Evolutionary conservation across 2,888 invertebrate species (phyloP), one percentile per base, ranked within the genome.

Genomic region (Ectobius pallidus): DNA sequence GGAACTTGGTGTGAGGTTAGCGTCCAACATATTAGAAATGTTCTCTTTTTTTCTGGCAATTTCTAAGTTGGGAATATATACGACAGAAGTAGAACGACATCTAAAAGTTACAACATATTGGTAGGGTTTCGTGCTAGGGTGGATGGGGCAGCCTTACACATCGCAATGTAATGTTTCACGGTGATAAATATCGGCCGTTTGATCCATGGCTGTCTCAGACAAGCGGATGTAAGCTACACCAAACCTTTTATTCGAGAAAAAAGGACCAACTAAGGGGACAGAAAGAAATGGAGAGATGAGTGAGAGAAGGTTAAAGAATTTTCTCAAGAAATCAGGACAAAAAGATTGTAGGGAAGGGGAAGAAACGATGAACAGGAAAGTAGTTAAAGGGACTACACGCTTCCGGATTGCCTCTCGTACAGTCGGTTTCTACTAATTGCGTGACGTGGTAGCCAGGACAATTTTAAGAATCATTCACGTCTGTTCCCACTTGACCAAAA

Each of bases 131-230:
- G 22, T 25, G 27, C 58, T 58, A n/a, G 22, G 58, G 58, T 27
- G 25, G 25, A 58, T 58, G 25, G 58, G 58, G n/a, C n/a, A n/a
- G n/a, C n/a, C n/a, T 58, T 58, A 58, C 58, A 58, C 25, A 58
- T 58, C 58, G 58, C n/a, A n/a, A n/a, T n/a, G n/a, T n/a, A n/a
- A n/a, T n/a, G n/a, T n/a, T n/a, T n/a, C n/a, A n/a, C n/a, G n/a
- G n/a, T n/a, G n/a, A n/a, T n/a, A n/a, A n/a, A n/a, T n/a, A n/a
- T n/a, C n/a, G n/a, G n/a, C 22, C 58, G 1, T 25, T 22, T 58
- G 58, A 58, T 58, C 58, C 58, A 58, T 58, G 18, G 39, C 39
- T 39, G 39, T 39, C 39, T 14, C 14, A 14, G 7, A 18, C 49
- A 49, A n/a, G n/a, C 49, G 49, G 49, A n/a, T 49, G 58, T 25